These are phyloP conservation scores for Drosophila ogumai DNA, from an alignment of 1,140 invertebrate species.

Conservation along the genomic window DNA sequence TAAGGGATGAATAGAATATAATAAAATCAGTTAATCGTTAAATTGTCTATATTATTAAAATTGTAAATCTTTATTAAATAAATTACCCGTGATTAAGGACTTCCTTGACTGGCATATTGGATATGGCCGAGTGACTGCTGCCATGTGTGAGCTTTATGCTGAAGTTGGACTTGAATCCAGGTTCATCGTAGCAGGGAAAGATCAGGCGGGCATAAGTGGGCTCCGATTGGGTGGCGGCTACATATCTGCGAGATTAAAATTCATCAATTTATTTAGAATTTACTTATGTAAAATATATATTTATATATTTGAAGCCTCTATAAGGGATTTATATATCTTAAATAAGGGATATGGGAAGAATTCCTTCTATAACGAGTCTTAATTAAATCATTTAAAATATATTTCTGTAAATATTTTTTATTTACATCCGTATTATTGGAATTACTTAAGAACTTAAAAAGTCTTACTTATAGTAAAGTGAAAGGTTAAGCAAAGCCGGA, in stretches of 20 bases:
- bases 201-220: constrained; percentile 91
- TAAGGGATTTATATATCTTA: neutral
- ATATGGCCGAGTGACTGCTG: constrained; percentile 85
- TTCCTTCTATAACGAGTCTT: too few species aligned
- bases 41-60: neutral
- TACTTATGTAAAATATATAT: neutral
- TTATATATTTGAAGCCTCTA: too few species aligned
- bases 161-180: constrained; percentile 91
- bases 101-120: constrained; percentile 86
- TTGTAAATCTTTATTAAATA: too few species aligned
- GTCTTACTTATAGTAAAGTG: neutral
- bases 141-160: constrained; percentile 87
- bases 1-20: too few species aligned
- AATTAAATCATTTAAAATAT: too few species aligned
- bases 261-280: neutral
- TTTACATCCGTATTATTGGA: neutral
- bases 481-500: neutral
- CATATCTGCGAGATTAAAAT: constrained; percentile 85
- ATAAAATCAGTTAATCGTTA: too few species aligned
- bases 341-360: too few species aligned
- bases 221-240: constrained; percentile 92
- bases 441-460: neutral
- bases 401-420: neutral
- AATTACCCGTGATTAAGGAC: constrained; percentile 44
- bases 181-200: constrained; percentile 97